Conservation (phyloP, 1,140 invertebrate genomes). For the Pygmarrhopalites habei region DNA sequence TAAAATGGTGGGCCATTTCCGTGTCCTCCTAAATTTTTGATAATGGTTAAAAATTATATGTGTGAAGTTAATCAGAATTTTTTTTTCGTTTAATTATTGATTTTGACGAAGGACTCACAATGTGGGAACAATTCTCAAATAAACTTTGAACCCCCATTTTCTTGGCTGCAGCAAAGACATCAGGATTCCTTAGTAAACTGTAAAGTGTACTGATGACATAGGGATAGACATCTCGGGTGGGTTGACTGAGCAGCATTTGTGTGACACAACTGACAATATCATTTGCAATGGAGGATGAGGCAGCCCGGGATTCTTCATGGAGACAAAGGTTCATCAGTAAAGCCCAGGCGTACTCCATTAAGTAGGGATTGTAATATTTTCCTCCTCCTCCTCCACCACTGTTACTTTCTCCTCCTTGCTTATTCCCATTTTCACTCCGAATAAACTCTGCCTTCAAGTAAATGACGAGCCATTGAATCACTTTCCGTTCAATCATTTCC, state of each 20-base stretch:
- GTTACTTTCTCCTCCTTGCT: too few species aligned
- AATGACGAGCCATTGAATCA: conserved; percentile 56
- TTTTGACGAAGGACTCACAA: too few species aligned
- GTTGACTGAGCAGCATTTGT: conserved; percentile 22
- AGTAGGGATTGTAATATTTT: conserved; percentile 49
- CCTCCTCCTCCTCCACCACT: not conserved
- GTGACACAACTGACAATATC: conserved; percentile 25
- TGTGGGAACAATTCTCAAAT: conserved; percentile 4
- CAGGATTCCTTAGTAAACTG: conserved; percentile 30
- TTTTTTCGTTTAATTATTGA: too few species aligned
- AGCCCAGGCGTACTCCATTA: conserved; percentile 57
- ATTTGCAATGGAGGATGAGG: conserved; percentile 5
- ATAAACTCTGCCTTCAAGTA: conserved; percentile 47
- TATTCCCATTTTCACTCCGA: too few species aligned
- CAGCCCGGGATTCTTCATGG: conserved; percentile 47
- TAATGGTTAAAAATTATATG: too few species aligned
- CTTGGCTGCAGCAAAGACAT: conserved; percentile 31
- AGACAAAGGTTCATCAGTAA: conserved; percentile 62
- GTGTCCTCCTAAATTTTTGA: conserved; percentile 14
- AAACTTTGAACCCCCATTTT: conserved; percentile 19
- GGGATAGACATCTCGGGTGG: conserved; percentile 25
- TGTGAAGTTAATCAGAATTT: too few species aligned
- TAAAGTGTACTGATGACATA: conserved; percentile 38
- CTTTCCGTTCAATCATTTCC: conserved; percentile 55
- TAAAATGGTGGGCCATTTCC: conserved; percentile 29